Conservation (phyloP, 2,888 invertebrate genomes). For the Dicranocentrus wangi region DNA sequence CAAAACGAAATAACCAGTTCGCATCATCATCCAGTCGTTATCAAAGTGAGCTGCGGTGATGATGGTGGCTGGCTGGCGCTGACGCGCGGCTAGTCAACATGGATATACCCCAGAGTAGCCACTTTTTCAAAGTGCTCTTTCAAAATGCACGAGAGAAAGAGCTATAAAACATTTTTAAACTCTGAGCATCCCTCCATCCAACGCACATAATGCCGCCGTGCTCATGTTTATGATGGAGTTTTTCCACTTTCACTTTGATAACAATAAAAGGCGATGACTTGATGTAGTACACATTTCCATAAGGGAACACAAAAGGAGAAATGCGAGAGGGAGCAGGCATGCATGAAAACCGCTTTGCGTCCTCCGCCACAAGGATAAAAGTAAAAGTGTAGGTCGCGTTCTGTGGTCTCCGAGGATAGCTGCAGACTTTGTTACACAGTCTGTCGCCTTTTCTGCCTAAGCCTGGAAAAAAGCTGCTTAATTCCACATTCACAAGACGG, state of each 20-base stretch:
- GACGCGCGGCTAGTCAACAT: no score
- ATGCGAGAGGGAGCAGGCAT: background rate
- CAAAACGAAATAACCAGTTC: background rate
- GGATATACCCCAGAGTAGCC: no score
- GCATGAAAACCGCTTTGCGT: constrained; percentile 12
- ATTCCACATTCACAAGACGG: background rate
- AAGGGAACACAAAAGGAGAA: no score
- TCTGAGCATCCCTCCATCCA: no score
- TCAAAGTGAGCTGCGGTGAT: background rate
- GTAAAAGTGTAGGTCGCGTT: constrained; percentile 5
- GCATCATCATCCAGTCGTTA: background rate
- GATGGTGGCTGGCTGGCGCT: no score
- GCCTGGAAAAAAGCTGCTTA: background rate
- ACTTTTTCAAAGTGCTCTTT: no score
- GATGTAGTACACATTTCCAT: no score
- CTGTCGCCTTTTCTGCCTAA: constrained; percentile 1
- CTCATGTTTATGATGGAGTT: background rate
- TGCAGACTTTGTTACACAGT: constrained; percentile 4
- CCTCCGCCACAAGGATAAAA: background rate
- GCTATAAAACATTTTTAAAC: no score
- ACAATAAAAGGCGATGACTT: constrained; percentile 1
- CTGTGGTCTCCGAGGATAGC: constrained; percentile 1
- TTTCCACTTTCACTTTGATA: background rate
- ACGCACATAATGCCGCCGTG: background rate
- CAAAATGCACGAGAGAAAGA: no score